These are phyloP conservation scores for Sebastes diploproa DNA, from an alignment of 2,797 vertebrate genomes.

Conservation along the genomic window DNA sequence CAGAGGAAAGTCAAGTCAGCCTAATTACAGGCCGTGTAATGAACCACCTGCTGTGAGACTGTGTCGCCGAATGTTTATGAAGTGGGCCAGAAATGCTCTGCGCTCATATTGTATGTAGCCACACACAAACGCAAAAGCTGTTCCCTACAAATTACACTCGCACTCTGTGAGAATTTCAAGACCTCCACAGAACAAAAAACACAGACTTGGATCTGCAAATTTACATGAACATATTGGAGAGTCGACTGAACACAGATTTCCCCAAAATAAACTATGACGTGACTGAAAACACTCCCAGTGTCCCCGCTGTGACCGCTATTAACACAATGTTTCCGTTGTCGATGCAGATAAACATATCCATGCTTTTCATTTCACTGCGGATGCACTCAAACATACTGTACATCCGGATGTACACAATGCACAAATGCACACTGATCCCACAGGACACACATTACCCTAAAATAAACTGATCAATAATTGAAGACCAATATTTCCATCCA, in stretches of 20 bases:
- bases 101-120: constrained; percentile 28
- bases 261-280: constrained; percentile 27
- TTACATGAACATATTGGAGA: background rate
- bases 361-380: background rate
- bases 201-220: background rate
- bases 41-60: constrained; percentile 74
- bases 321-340: constrained; percentile 16
- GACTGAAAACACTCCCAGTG: constrained; percentile 4
- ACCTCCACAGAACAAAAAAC: constrained; percentile 8
- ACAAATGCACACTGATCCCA: constrained; percentile 3
- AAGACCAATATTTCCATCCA: constrained; percentile 26
- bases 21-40: constrained; percentile 76
- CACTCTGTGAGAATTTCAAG: constrained; percentile 33
- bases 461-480: constrained; percentile 51
- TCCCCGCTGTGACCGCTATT: constrained; percentile 14
- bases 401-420: background rate
- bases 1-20: constrained; percentile 73
- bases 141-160: constrained; percentile 27
- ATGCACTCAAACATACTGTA: background rate
- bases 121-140: constrained; percentile 13
- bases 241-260: background rate
- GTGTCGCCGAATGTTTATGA: constrained; percentile 57
- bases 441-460: constrained; percentile 19
- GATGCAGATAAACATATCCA: background rate
- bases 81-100: constrained; percentile 53